Evolutionary conservation across 2,888 invertebrate genomes (phyloP).

Genomic region (Spilosoma lubricipeda): DNA sequence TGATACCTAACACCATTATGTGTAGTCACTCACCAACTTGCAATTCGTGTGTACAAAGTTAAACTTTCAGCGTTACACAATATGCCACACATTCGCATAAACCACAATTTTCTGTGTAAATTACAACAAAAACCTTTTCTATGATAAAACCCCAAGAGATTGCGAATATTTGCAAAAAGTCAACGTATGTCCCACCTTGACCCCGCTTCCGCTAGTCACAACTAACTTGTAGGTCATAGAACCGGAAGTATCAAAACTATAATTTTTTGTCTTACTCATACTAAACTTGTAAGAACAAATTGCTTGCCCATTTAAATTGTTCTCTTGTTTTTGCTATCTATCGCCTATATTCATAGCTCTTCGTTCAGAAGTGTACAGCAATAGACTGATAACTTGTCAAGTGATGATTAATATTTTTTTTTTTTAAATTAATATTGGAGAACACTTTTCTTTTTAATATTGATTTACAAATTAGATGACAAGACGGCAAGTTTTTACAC

Average conservation of each 20-base stretch:
- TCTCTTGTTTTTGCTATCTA: background rate
- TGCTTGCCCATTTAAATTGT: background rate
- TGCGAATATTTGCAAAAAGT: conserved; percentile 29
- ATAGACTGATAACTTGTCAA: background rate
- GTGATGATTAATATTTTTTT: background rate
- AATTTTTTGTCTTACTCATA: conserved; percentile 1
- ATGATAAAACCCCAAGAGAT: conserved; percentile 15
- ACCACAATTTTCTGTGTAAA: background rate
- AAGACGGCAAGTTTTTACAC: background rate
- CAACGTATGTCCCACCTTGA: conserved; percentile 41
- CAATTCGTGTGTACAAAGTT: background rate
- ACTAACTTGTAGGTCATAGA: conserved; percentile 38
- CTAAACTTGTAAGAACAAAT: background rate
- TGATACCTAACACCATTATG: too few species aligned
- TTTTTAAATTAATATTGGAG: background rate
- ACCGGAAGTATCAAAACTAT: conserved; percentile 39
- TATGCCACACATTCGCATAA: background rate
- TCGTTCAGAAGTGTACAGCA: background rate
- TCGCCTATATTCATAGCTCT: background rate
- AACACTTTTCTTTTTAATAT: too few species aligned
- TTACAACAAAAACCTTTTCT: background rate
- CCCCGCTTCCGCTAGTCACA: conserved; percentile 36
- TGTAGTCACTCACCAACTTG: too few species aligned
- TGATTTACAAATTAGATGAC: background rate
- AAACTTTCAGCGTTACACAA: background rate